Percentiles rank a stretch among this genome's conserved stretches.
phyloP scores from a whole-genome alignment of 1,140 invertebrate genomes.

The Metopolophium dirhodum region DNA sequence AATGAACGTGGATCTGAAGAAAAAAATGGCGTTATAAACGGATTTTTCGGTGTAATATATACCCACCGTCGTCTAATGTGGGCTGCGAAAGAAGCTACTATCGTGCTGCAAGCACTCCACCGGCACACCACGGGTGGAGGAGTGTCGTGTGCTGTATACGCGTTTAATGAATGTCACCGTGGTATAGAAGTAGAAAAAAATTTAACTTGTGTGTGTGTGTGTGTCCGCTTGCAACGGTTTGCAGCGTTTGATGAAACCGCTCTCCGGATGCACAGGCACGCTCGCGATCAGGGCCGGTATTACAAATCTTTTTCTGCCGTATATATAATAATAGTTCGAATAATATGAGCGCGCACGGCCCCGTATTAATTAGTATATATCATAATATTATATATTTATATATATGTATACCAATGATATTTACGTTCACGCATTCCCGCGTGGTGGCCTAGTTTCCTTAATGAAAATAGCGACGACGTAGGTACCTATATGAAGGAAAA shows the following conservation, averaged over 20 bases:
- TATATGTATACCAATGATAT: not conserved
- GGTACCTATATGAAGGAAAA: not conserved
- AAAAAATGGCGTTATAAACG: not conserved
- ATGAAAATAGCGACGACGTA: not conserved
- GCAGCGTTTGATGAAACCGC: conserved; percentile 17
- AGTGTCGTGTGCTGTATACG: not conserved
- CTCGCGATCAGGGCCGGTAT: not conserved
- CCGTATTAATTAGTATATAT: conserved; percentile 34
- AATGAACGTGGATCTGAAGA: not conserved
- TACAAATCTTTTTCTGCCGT: not conserved
- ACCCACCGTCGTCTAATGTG: not conserved
- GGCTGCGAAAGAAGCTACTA: not conserved
- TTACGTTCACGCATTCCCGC: not conserved
- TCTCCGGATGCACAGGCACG: not conserved
- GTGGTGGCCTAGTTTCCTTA: conserved; percentile 14
- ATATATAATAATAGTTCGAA: not conserved
- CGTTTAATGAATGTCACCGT: not conserved
- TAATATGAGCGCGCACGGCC: not conserved
- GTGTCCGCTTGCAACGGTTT: not conserved
- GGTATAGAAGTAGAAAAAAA: not conserved
- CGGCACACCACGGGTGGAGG: not conserved
- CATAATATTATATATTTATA: not conserved
- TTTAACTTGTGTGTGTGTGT: not conserved
- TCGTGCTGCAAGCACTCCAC: not conserved
- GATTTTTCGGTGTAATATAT: not conserved